Conservation (phyloP, 2,797 vertebrate species). For the Myotis vivesi region DNA sequence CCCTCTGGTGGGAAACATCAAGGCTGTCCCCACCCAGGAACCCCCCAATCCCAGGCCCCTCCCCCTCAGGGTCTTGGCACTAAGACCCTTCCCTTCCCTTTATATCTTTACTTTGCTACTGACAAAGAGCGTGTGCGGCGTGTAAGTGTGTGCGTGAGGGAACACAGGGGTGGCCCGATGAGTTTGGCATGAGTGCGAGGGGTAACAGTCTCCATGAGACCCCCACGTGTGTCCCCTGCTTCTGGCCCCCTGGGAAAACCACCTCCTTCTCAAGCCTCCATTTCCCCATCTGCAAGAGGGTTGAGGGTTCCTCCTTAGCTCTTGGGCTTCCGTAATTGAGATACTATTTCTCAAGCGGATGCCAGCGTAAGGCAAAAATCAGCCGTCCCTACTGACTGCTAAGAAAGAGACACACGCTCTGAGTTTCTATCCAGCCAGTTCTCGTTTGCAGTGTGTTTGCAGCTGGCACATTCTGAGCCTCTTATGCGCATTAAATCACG, state of each 20-base stretch:
- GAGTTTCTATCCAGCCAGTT: background rate
- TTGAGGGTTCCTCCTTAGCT: background rate
- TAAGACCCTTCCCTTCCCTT: too few species aligned
- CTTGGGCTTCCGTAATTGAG: background rate
- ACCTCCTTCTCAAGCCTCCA: background rate
- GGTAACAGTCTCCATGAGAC: background rate
- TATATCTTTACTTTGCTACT: too few species aligned
- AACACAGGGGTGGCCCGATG: background rate
- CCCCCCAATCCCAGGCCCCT: background rate
- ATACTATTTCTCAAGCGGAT: background rate
- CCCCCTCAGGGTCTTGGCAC: background rate
- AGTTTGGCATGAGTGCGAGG: background rate
- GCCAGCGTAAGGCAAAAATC: background rate
- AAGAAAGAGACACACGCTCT: background rate
- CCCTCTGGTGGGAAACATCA: background rate
- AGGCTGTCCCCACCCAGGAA: background rate
- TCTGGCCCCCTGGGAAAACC: background rate
- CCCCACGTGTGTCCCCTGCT: fast-evolving
- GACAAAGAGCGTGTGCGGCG: fast-evolving
- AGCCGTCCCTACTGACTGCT: too few species aligned
- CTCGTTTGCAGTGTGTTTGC: background rate
- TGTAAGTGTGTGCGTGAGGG: background rate
- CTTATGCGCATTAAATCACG: background rate
- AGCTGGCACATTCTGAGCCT: background rate
- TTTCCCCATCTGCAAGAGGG: background rate